Percentiles rank a stretch among this genome's conserved stretches.
phyloP scores from a whole-genome alignment of 2,113 vertebrate genomes.

The chimpanzee (Pan troglodytes) region NHGRI_mPanTro3-v2.1_pri NC_072414.2:62048001-62048500 shows the following conservation, averaged over 20 bases:
- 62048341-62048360: too few relatives aligned
- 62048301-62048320: not conserved
- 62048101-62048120: not conserved
- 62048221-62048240: not conserved
- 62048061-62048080: not conserved
- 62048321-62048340: not conserved
- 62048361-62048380: not conserved
- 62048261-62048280: not conserved
- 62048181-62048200: not conserved
- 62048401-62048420: not conserved
- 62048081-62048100: not conserved
- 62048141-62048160: too few relatives aligned
- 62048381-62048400: not conserved
- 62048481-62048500: not conserved
- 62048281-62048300: not conserved
- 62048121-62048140: not conserved
- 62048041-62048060: not conserved
- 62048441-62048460: fast-evolving
- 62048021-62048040: not conserved
- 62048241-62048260: not conserved
- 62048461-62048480: not conserved
- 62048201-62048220: not conserved
- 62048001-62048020: not conserved
- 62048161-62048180: not conserved
- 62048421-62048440: too few relatives aligned